phyloP scores from a whole-genome alignment of 2,113 vertebrate species.

The Ceuthmochares aereus region DNA sequence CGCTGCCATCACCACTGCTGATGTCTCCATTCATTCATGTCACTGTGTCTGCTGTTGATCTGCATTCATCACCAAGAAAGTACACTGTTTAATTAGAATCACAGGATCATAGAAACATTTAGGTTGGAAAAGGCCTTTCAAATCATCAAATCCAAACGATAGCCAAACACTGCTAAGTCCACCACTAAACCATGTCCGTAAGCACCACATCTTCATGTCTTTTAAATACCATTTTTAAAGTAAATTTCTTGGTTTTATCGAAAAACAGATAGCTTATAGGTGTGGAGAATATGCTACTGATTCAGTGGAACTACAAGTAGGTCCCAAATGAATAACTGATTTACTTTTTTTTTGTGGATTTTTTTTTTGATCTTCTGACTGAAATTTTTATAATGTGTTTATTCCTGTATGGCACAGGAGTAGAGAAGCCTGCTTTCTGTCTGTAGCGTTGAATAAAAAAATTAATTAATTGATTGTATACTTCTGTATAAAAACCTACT shows the following conservation, averaged over 20 bases:
- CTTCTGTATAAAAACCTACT: background rate
- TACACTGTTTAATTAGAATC: background rate
- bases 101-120: too few species aligned
- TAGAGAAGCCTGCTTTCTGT: background rate
- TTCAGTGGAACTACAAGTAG: background rate
- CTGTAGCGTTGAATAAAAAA: background rate
- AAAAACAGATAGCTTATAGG: background rate
- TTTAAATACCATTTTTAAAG: background rate
- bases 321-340: background rate
- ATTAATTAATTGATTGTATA: background rate
- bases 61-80: background rate
- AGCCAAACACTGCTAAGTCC: too few species aligned
- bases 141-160: too few species aligned
- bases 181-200: too few species aligned
- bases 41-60: background rate
- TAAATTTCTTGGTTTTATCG: background rate
- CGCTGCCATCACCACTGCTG: background rate
- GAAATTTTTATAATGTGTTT: background rate
- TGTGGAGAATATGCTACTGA: background rate
- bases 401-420: background rate
- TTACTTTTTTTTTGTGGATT: background rate
- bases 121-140: too few species aligned
- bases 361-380: background rate
- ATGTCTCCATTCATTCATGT: too few species aligned
- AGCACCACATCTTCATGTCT: too few species aligned